Conservation (phyloP, 2,888 invertebrate species). For the Cinara cedri region DNA sequence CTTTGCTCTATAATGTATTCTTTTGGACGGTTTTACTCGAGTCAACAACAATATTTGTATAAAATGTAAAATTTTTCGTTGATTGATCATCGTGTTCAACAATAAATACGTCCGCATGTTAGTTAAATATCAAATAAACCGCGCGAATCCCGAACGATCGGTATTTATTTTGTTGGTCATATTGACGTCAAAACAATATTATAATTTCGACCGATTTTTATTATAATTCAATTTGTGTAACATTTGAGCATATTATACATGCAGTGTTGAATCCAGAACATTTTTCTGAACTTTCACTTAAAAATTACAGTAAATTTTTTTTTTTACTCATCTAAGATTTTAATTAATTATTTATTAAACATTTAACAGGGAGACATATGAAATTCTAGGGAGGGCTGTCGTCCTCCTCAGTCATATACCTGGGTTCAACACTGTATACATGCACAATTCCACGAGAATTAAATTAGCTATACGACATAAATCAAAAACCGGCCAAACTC, state of each 20-base stretch:
- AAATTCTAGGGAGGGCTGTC: too few relatives aligned
- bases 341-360: too few relatives aligned
- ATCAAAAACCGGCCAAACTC: slow-evolving; percentile 5
- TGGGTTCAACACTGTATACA: too few relatives aligned
- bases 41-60: neutral
- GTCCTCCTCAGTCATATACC: too few relatives aligned
- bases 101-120: neutral
- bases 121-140: neutral
- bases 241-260: neutral
- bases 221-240: slow-evolving; percentile 15
- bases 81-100: neutral
- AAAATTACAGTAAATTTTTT: too few relatives aligned
- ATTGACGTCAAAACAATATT: too few relatives aligned
- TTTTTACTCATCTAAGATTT: too few relatives aligned
- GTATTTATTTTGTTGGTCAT: neutral
- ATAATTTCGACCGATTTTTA: neutral
- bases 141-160: neutral
- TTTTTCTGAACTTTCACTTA: too few relatives aligned
- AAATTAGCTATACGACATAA: neutral
- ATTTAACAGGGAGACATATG: too few relatives aligned
- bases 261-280: too few relatives aligned
- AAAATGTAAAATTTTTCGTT: neutral
- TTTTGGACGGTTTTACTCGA: too few relatives aligned
- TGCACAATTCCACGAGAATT: neutral
- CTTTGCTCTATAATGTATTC: too few relatives aligned